Percentiles rank a stretch among this genome's conserved stretches.
Conservation (phyloP, 2,888 invertebrate species). For the Rotaria macrura region DNA sequence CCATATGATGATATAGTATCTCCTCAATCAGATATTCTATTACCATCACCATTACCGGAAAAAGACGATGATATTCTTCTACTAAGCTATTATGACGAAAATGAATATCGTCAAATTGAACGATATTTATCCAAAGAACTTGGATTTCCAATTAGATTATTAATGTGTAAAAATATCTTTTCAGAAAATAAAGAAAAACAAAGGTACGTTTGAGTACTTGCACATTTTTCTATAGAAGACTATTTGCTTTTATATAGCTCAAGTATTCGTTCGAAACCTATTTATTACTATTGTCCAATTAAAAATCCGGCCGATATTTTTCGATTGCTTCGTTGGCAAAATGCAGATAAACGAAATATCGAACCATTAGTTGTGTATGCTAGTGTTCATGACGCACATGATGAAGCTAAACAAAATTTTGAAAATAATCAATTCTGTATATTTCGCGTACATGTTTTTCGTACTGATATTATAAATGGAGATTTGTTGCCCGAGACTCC, state of each 20-base stretch:
- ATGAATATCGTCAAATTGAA: not conserved
- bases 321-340: constrained; percentile 3
- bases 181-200: not conserved
- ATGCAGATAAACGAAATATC: not conserved
- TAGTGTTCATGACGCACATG: not conserved
- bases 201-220: not conserved
- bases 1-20: not conserved
- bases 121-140: not conserved
- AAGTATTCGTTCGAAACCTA: not conserved
- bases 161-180: not conserved
- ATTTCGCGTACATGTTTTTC: not conserved
- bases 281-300: not conserved
- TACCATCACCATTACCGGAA: not conserved
- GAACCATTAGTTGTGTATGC: not conserved
- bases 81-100: not conserved
- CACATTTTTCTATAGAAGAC: not conserved
- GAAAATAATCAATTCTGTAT: constrained; percentile 11
- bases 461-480: not conserved
- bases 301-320: not conserved
- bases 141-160: not conserved
- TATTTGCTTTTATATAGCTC: not conserved
- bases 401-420: not conserved
- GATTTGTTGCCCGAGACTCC: not conserved
- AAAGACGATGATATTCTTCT: not conserved
- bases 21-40: not conserved